Evolutionary conservation across 1,140 invertebrate species (phyloP).

Genomic region (Drosophila persimilis): DNA sequence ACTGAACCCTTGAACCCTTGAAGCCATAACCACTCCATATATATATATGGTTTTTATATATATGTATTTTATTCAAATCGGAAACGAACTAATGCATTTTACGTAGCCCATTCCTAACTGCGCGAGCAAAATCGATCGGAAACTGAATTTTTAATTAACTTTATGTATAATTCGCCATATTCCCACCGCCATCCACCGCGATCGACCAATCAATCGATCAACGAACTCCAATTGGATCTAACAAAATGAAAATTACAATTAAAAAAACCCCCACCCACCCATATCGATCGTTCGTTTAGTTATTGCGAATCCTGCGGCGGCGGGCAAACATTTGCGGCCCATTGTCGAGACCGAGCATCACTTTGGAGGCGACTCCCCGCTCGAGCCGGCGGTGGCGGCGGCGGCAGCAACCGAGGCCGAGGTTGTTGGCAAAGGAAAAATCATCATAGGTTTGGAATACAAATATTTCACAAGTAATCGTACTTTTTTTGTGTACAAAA

Average conservation of each 20-base stretch:
- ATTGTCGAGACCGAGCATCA: constrained; percentile 78
- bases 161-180: constrained; percentile 46
- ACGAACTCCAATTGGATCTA: constrained; percentile 39
- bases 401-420: constrained; percentile 27
- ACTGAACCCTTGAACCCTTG: no score
- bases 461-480: constrained; percentile 54
- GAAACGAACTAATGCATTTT: constrained; percentile 45
- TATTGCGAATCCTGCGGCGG: constrained; percentile 28
- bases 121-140: constrained; percentile 14
- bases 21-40: no score
- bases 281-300: constrained; percentile 44
- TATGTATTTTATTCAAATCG: background rate
- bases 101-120: constrained; percentile 66
- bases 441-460: constrained; percentile 82
- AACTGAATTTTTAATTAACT: constrained; percentile 49
- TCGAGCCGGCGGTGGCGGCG: constrained; percentile 22
- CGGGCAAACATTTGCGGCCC: constrained; percentile 73
- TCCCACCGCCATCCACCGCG: constrained; percentile 4
- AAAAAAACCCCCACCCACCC: constrained; percentile 4
- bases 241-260: constrained; percentile 33
- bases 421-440: constrained; percentile 76
- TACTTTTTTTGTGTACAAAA: constrained; percentile 63
- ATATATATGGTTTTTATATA: no score
- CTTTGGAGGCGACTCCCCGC: constrained; percentile 56
- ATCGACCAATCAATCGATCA: constrained; percentile 25